Evolutionary conservation across 1,140 invertebrate species (phyloP), one percentile per base, ranked within the genome.

Genomic region (Spodoptera frugiperda): DNA sequence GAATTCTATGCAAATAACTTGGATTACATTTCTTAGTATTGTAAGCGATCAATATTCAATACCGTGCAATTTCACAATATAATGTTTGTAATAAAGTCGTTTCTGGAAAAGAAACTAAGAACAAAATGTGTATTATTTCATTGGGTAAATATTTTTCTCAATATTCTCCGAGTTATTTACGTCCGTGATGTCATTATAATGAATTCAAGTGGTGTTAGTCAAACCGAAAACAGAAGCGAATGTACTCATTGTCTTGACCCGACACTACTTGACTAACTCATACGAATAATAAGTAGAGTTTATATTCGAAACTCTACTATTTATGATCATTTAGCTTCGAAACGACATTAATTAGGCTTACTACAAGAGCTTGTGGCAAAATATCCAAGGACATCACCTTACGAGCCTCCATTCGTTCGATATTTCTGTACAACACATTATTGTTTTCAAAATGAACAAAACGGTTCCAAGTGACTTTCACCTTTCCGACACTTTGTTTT

Each of bases 211-310:
- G 63, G 12, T 30, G 55, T 33, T 25, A 51, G 48, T n/a, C 33
- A 39, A 15, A 59, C 61, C 63, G 44, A 48, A 67, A 67, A 67
- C 63, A 67, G 59, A 39, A 67, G 17, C 39, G 6, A 49, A n/a
- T 19, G 63, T 48, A 17, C 39, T n/a, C 63, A 67, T 67, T 67
- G 63, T 67, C 44, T 67, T 67, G 63, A 48, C 63, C 63, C 44
- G 59, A n/a, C 19, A 15, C 17, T 14, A 63, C 33, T 61, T 30
- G 33, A 19, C 59, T 21, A 65, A 49, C 39, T 48, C 21, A 46
- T 5, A 25, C 63, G 63, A 67, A 67, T 67, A 48, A 21, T 67
- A 67, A 67, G 12, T 48, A 21, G 19, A 67, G 4, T 65, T 61
- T 30, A 61, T 33, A 61, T 14, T 61, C 15, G 59, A 44, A 61